A percentile compares a stretch with the other conserved stretches of the same genome.
Conservation (phyloP, 2,888 invertebrate species). For the Pterobdella sp. region DNA sequence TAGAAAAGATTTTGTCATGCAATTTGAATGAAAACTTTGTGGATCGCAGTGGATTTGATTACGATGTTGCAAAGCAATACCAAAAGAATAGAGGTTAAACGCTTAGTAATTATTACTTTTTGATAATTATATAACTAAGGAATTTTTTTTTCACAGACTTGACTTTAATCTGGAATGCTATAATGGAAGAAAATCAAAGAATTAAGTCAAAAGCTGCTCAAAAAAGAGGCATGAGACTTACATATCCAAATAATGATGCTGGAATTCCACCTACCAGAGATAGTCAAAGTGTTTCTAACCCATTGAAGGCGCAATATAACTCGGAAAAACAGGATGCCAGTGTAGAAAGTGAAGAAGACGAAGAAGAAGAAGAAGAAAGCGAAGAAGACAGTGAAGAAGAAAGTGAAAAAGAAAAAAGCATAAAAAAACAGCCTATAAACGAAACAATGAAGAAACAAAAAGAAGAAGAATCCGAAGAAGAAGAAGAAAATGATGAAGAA, state of each 20-base stretch:
- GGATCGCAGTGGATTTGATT: constrained; percentile 33
- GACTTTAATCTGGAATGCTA: constrained; percentile 2
- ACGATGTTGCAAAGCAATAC: constrained; percentile 34
- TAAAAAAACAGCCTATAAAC: background rate
- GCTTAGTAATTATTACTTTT: background rate
- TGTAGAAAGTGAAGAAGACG: background rate
- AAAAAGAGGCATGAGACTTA: constrained; percentile 8
- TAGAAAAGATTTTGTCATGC: constrained; percentile 34
- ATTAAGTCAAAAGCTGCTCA: constrained; percentile 12
- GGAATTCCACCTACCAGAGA: background rate
- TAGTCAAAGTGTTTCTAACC: constrained; percentile 18
- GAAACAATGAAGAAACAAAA: background rate
- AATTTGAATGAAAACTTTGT: constrained; percentile 35
- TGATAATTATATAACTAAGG: too few species aligned
- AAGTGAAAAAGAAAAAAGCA: background rate
- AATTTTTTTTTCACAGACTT: constrained; percentile 19
- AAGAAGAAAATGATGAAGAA: constrained; percentile 1
- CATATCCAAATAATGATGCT: constrained; percentile 8
- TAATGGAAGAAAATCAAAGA: constrained; percentile 6
- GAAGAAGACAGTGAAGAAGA: constrained; percentile 16
- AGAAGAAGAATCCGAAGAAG: constrained; percentile 6
- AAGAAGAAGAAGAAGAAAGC: constrained; percentile 15
- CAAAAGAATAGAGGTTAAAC: constrained; percentile 29
- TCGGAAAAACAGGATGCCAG: background rate
- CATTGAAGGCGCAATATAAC: constrained; percentile 16